Evolutionary conservation across 2,888 invertebrate genomes (phyloP).

Genomic region (Polymixis lichenea): DNA sequence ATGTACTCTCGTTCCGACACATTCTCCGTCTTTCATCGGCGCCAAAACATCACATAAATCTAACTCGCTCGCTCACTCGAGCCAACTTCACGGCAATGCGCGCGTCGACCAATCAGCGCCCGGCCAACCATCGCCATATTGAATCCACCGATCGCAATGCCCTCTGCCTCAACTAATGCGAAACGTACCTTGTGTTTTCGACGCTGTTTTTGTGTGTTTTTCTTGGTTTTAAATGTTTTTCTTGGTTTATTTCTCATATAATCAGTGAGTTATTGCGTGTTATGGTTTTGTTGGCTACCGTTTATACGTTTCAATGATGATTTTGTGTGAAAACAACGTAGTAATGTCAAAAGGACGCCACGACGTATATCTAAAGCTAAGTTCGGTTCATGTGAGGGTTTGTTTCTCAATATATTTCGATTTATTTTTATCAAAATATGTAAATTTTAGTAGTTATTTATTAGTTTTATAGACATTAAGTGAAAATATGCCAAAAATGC

Average conservation of each 20-base stretch:
- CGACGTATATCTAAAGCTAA: slow-evolving; percentile 78
- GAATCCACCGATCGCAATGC: slow-evolving; percentile 81
- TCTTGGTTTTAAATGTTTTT: slow-evolving; percentile 74
- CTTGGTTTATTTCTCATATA: slow-evolving; percentile 68
- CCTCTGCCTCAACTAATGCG: slow-evolving; percentile 83
- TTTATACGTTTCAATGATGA: slow-evolving; percentile 66
- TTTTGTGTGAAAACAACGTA: slow-evolving; percentile 71
- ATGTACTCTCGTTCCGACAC: slow-evolving; percentile 85
- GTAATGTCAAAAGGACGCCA: slow-evolving; percentile 78
- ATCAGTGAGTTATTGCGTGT: slow-evolving; percentile 77
- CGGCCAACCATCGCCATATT: slow-evolving; percentile 88
- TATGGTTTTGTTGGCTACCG: slow-evolving; percentile 61
- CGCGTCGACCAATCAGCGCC: slow-evolving; percentile 80
- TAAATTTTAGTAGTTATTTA: slow-evolving; percentile 3
- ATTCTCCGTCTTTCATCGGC: slow-evolving; percentile 88
- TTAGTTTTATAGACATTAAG: background rate
- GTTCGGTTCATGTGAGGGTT: slow-evolving; percentile 78
- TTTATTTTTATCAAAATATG: slow-evolving; percentile 27
- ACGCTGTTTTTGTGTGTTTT: slow-evolving; percentile 84
- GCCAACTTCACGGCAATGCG: slow-evolving; percentile 84
- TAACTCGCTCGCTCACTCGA: slow-evolving; percentile 84
- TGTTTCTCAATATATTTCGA: slow-evolving; percentile 61
- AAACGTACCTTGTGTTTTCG: slow-evolving; percentile 80
- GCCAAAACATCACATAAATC: slow-evolving; percentile 88
- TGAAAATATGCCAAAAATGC: background rate